A percentile compares a stretch with the other conserved stretches of the same genome.
phyloP scores from a whole-genome alignment of 2,113 vertebrate genomes.

The Mesoclemmys tuberculata region DNA sequence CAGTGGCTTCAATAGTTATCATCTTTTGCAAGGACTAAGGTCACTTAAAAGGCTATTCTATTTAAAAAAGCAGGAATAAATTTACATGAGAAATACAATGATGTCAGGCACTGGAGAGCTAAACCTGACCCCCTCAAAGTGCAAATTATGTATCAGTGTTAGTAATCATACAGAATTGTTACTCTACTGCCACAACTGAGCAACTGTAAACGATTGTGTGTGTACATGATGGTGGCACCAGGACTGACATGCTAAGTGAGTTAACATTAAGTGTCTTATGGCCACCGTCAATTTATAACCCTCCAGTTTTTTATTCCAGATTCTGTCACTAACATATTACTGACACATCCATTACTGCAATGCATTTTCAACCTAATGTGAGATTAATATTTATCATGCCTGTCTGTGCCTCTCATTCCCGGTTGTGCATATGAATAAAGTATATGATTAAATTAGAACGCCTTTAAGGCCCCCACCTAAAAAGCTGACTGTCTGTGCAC shows the following conservation, averaged over 20 bases:
- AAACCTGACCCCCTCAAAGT: neutral
- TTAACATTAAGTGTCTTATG: conserved; percentile 13
- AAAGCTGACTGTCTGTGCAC: conserved; percentile 20
- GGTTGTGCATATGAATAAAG: conserved; percentile 59
- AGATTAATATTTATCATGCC: conserved; percentile 32
- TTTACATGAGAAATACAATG: neutral
- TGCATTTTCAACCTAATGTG: conserved; percentile 19
- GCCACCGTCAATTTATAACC: neutral
- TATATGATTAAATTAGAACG: conserved; percentile 52
- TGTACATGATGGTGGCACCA: neutral
- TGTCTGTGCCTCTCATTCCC: conserved; percentile 44
- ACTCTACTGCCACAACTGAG: neutral
- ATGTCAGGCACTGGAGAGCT: neutral
- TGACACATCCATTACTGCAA: neutral
- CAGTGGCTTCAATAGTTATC: neutral
- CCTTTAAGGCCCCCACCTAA: conserved; percentile 2
- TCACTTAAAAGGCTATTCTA: neutral
- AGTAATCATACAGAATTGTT: neutral
- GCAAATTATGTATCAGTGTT: neutral
- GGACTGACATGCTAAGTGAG: neutral
- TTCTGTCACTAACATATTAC: neutral
- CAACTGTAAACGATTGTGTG: neutral
- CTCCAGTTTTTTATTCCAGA: conserved; percentile 17
- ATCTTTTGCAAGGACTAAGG: neutral
- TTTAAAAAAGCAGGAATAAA: neutral